Evolutionary conservation across 1,140 invertebrate genomes (phyloP).

Genomic region (Nephila pilipes): DNA sequence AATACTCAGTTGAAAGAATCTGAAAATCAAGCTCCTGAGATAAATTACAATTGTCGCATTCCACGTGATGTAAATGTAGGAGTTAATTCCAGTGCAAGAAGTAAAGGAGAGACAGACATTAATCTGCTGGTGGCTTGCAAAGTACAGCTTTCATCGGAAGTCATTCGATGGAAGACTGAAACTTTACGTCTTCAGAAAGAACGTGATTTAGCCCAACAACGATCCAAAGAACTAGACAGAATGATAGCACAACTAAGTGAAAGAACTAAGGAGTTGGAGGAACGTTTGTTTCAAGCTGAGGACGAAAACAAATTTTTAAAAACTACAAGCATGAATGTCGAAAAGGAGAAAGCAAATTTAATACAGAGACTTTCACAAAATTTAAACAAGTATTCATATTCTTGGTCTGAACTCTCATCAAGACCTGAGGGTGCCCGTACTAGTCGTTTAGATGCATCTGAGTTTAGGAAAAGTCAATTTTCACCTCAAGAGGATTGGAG

Average conservation of each 20-base stretch:
- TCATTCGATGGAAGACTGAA: constrained; percentile 72
- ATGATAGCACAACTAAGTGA: neutral
- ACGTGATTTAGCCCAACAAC: constrained; percentile 24
- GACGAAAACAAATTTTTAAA: constrained; percentile 56
- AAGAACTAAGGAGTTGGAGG: constrained; percentile 60
- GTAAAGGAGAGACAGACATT: constrained; percentile 52
- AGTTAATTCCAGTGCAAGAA: neutral
- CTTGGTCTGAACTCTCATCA: neutral
- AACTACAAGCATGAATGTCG: neutral
- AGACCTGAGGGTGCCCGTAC: neutral
- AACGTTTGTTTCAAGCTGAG: constrained; percentile 8
- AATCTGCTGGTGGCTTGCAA: constrained; percentile 51
- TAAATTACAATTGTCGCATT: constrained; percentile 11
- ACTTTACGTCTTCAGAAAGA: constrained; percentile 55
- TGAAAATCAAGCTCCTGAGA: constrained; percentile 33
- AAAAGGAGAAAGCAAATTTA: neutral
- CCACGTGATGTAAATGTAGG: constrained; percentile 2
- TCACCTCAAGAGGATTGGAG: constrained; percentile 15
- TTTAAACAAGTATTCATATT: constrained; percentile 49
- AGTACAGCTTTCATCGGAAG: constrained; percentile 66
- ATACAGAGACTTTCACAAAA: constrained; percentile 29
- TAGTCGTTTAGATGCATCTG: neutral
- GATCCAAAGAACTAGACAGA: constrained; percentile 43
- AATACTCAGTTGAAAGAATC: constrained; percentile 37
- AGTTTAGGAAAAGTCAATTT: neutral